Conservation (phyloP, 2,113 vertebrate species). For the Narcine bancroftii region DNA sequence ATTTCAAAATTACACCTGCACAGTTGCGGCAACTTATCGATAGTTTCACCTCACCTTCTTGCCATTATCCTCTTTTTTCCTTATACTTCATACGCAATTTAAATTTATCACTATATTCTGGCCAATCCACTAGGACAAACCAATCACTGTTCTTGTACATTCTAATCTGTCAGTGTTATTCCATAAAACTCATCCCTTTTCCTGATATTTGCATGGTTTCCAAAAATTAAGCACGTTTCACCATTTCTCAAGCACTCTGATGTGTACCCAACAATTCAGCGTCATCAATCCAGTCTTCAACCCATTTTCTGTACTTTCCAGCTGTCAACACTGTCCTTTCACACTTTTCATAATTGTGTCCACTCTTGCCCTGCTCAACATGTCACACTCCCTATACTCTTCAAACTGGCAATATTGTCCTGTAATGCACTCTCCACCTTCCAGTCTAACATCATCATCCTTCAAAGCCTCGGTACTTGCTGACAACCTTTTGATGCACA, state of each 20-base stretch:
- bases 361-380: neutral
- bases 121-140: neutral
- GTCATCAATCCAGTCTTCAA: no score
- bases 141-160: neutral
- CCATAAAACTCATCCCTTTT: neutral
- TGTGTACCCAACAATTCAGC: neutral
- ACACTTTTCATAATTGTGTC: neutral
- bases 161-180: neutral
- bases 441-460: neutral
- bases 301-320: neutral
- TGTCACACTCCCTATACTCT: constrained; percentile 6
- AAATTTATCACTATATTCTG: neutral
- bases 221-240: neutral
- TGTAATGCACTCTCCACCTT: neutral
- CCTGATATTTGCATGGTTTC: neutral
- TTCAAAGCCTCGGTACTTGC: neutral
- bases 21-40: neutral
- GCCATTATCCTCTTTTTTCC: neutral
- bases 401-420: neutral
- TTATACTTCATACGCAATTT: neutral
- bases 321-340: constrained; percentile 6
- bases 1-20: neutral
- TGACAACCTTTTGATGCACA: neutral
- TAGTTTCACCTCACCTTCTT: neutral
- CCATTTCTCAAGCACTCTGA: neutral